A percentile compares a stretch with the other conserved stretches of the same genome.
Conservation (phyloP, 2,888 invertebrate species). For the Operophtera brumata region DNA sequence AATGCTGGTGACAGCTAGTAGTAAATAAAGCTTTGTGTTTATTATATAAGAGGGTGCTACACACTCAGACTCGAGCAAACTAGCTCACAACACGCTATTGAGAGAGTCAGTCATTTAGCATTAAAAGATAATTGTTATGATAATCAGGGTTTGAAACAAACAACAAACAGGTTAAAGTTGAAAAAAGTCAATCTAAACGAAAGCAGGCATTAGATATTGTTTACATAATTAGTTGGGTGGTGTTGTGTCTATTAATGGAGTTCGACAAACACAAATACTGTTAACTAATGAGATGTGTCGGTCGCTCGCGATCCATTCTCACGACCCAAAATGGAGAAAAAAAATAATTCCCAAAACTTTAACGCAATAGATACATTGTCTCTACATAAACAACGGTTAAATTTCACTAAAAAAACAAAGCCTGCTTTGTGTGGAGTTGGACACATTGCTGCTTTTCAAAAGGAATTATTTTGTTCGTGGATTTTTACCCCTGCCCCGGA, state of each 20-base stretch:
- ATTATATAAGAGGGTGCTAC: no score
- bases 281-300: slow-evolving; percentile 71
- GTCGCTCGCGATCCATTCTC: slow-evolving; percentile 71
- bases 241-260: slow-evolving; percentile 33
- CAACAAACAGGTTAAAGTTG: slow-evolving; percentile 13
- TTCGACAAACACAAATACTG: slow-evolving; percentile 59
- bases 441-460: slow-evolving; percentile 18
- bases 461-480: not conserved
- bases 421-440: slow-evolving; percentile 44
- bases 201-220: slow-evolving; percentile 15
- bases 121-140: slow-evolving; percentile 7
- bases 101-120: not conserved
- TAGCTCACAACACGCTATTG: not conserved
- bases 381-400: slow-evolving; percentile 71
- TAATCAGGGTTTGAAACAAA: slow-evolving; percentile 7
- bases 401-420: slow-evolving; percentile 57
- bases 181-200: slow-evolving; percentile 12
- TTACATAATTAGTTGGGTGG: slow-evolving; percentile 34
- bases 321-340: slow-evolving; percentile 66
- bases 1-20: no score
- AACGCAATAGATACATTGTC: slow-evolving; percentile 75
- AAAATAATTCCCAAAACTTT: slow-evolving; percentile 64
- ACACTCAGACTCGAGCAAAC: not conserved
- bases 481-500: not conserved
- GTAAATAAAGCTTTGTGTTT: no score